Evolutionary conservation across 2,888 invertebrate species (phyloP).

Genomic region (Synergus gifuensis): DNA sequence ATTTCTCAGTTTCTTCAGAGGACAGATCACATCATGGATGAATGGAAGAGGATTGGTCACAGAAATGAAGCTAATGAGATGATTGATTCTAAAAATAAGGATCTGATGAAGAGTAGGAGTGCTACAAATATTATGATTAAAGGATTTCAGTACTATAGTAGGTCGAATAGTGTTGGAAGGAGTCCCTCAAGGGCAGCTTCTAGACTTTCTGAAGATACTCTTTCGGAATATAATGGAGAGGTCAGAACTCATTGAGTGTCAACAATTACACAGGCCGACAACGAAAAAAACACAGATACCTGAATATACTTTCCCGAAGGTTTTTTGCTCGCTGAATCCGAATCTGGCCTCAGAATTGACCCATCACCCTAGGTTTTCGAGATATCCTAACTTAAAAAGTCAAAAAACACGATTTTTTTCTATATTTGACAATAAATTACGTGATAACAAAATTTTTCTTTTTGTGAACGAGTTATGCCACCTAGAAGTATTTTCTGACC

Average conservation of each 20-base stretch:
- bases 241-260: constrained; percentile 53
- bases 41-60: constrained; percentile 87
- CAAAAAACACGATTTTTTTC: too few relatives aligned
- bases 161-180: constrained; percentile 71
- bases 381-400: too few relatives aligned
- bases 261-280: too few relatives aligned
- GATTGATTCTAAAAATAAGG: constrained; percentile 51
- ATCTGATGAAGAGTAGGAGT: constrained; percentile 80
- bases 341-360: too few relatives aligned
- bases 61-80: constrained; percentile 78
- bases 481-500: too few relatives aligned
- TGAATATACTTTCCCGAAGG: too few relatives aligned
- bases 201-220: constrained; percentile 64
- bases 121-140: constrained; percentile 91
- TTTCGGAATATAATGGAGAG: constrained; percentile 71
- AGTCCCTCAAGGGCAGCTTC: constrained; percentile 65
- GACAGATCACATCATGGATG: constrained; percentile 93
- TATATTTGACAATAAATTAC: too few relatives aligned
- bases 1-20: constrained; percentile 89
- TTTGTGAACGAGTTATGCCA: too few relatives aligned
- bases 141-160: constrained; percentile 85
- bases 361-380: too few relatives aligned
- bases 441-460: too few relatives aligned
- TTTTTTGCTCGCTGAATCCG: too few relatives aligned
- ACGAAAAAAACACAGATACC: too few relatives aligned